Base-by-base conservation (phyloP, 2,113 vertebrate species). In the Protobothrops flavoviridis region DNA sequence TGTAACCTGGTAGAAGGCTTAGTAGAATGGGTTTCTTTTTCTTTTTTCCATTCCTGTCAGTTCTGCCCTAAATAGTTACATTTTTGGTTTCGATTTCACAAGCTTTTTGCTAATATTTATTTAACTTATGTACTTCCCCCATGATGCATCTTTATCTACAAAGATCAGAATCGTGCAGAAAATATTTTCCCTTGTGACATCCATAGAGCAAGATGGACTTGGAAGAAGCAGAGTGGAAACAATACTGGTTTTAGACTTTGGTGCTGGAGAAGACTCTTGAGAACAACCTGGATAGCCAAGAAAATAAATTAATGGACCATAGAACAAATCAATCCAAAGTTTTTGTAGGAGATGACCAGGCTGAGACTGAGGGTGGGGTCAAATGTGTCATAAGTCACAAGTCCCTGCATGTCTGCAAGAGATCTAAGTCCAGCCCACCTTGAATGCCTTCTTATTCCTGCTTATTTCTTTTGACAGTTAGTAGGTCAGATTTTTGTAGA, bases 21-120 rank as follows among this genome's bases (percentile, higher is more conserved):
- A 69, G 13, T 33, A 69, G 55, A 33, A 88, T 61, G 90, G 9
- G 24, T 61, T 61, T 61, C 24, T 57, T 57, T 23, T 94, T 91
- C 91, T 7, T 92, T 96, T 96, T 94, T 94, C 89, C 93, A 13
- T 85, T 91, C 43, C 89, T 52, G 13, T 64, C 17, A 26, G 3
- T 45, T 2, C 33, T 39, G 17, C 21, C 33, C 24, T 29, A 20
- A 85, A 90, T 50, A 0, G 4, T 74, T 17, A 33, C 64, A 74
- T 74, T 33, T 33, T 69, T 69, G 29, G 64, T 69, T 74, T 74
- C 17, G 64, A 74, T 33, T 74, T 74, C 13, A 74, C 29, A 74
- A 74, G 12, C 5, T 33, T 69, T 74, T 33, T 74, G 64, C 64
- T 33, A 33, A 13, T 74, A 13, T 33, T 74, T n/a, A 33, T 15